Evolutionary conservation across 37 sponge, comb jelly and placozoan species (phyloP), one percentile per base, ranked within the genome.

Genomic region (Halichondria panicea): DNA sequence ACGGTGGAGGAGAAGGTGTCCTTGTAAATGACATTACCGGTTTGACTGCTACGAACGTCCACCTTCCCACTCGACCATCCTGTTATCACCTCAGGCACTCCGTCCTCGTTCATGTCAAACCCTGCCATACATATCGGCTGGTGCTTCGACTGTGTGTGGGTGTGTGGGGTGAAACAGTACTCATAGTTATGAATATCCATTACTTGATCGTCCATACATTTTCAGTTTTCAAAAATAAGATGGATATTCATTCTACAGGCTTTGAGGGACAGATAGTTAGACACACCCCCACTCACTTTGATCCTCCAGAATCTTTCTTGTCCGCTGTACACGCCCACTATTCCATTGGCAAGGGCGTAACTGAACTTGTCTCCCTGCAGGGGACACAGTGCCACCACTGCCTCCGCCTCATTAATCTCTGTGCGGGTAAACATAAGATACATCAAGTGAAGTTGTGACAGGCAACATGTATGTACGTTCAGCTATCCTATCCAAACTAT

Each of bases 1-100:
- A 97, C 75, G 35, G 78, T 83, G 2, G 93, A 80, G 3, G 69
- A 36, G 40, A 95, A 90, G n/a, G 80, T 78, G 61, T 92, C 93
- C 73, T 95, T 97, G 59, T 78, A 95, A 0, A 97, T 66, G 9
- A 97, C 84, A 38, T 97, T 84, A 18, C 97, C 93, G 41, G 93
- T 96, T 52, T 82, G 67, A 38, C 40, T 63, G 66, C 72, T 77
- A 0, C 94, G 77, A 37, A 77, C 87, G 33, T 95, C 96, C 46
- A 96, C 42, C 72, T 89, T 94, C 30, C 98, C 98, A 65, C 78
- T 89, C 18, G 95, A 88, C 98, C 98, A 97, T 12, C 98, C 98
- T 12, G 88, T 87, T 40, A 94, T 82, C 48, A 97, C 46, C 69
- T 97, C 98, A 0, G 59, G 55, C 0, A 92, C 85, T 35, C 98